Evolutionary conservation across 2,888 invertebrate genomes (phyloP).

Genomic region (Phragmatobia fuliginosa): DNA sequence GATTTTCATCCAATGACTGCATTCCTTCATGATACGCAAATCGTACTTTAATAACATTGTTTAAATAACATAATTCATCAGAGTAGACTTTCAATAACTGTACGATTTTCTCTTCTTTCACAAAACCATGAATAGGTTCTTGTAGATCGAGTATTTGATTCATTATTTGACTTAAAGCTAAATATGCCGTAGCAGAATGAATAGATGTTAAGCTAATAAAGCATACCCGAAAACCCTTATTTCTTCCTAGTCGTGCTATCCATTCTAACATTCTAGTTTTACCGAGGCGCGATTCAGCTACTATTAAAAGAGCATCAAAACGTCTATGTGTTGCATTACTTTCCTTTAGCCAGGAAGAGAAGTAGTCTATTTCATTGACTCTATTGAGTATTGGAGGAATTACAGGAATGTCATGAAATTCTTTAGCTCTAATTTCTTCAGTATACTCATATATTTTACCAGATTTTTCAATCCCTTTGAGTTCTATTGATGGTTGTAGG

Average conservation of each 20-base stretch:
- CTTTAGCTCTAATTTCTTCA: slow-evolving; percentile 79
- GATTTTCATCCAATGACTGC: slow-evolving; percentile 66
- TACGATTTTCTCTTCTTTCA: slow-evolving; percentile 77
- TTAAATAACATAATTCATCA: slow-evolving; percentile 85
- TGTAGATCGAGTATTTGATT: slow-evolving; percentile 72
- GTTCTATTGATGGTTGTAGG: slow-evolving; percentile 78
- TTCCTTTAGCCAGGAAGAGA: slow-evolving; percentile 70
- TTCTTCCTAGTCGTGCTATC: slow-evolving; percentile 72
- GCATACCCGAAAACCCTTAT: slow-evolving; percentile 60
- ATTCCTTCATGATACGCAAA: slow-evolving; percentile 81
- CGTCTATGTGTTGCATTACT: slow-evolving; percentile 58
- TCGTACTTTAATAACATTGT: slow-evolving; percentile 82
- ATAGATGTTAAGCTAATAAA: slow-evolving; percentile 71
- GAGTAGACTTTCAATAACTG: slow-evolving; percentile 64
- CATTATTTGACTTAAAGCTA: slow-evolving; percentile 77
- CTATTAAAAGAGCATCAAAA: slow-evolving; percentile 85
- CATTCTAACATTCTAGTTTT: slow-evolving; percentile 86
- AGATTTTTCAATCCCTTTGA: slow-evolving; percentile 83
- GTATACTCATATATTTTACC: slow-evolving; percentile 87
- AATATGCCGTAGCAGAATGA: slow-evolving; percentile 76
- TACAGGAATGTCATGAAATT: slow-evolving; percentile 75
- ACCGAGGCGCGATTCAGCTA: slow-evolving; percentile 86
- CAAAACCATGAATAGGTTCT: slow-evolving; percentile 72
- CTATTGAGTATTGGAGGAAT: slow-evolving; percentile 82
- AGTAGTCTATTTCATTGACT: slow-evolving; percentile 79